Evolutionary conservation across 2,797 vertebrate genomes (phyloP), one percentile per base, ranked within the genome.

Genomic region (Schizothorax lantsangensis): DNA sequence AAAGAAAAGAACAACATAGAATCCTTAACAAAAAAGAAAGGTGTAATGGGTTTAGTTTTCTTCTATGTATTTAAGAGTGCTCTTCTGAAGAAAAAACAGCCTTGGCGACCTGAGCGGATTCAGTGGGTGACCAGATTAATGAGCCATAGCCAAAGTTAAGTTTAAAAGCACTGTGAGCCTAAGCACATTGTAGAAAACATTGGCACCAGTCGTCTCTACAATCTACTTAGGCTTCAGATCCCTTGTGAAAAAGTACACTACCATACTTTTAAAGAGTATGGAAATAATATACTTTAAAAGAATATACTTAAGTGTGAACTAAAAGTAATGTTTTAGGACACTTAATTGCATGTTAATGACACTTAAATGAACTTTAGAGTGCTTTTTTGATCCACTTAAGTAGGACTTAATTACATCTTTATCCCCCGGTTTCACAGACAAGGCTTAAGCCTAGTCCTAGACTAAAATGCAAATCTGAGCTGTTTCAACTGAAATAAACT

Each of bases 1-100:
- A 91, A 93, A 57, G 33, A 45, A 81, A 23, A 71, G 40, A 90
- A 77, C 17, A 77, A 62, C 36, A 79, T 26, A 26, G 6, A 79
- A 62, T 62, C 14, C 8, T 79, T 43, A 62, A 91, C 78, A 72
- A 38, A 79, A 40, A 84, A 52, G 14, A 75, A 47, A 81, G 21
- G 45, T 38, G 15, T 40, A 38, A 33, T 17, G 40, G 12, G 38
- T 72, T 14, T n/a, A 15, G 3, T 2, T 74, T 30, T 40, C 5
- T 74, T 21, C 33, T 21, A 52, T 33, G 73, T 36, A 36, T n/a
- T 23, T 15, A 74, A 47, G 4, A 30, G 11, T 73, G 10, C 38
- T 72, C 1, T 73, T 7, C 12, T 45, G 1, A 73, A 74, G 43
- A 47, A 47, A 38, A 52, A 49, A 52, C 45, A 21, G 8, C n/a